These are phyloP conservation scores for Vesta saturnalis DNA, from an alignment of 2,888 invertebrate genomes.

Conservation along the genomic window DNA sequence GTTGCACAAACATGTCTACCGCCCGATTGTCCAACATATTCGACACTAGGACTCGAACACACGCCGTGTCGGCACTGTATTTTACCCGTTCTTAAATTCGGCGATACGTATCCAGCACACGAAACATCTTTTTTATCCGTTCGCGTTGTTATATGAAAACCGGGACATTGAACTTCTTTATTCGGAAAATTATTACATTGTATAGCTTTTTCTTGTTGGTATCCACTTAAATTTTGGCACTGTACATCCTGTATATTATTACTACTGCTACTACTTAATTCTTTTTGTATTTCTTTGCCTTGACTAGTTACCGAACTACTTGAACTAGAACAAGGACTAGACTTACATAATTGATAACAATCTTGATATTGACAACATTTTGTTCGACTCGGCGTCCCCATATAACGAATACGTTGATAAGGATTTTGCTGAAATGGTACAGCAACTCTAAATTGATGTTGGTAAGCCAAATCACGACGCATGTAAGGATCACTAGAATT, in stretches of 20 bases:
- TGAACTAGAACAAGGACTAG: conserved; percentile 65
- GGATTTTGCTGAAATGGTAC: conserved; percentile 61
- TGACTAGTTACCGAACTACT: conserved; percentile 64
- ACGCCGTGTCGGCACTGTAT: conserved; percentile 62
- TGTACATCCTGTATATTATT: conserved; percentile 54
- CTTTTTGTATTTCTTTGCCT: conserved; percentile 55
- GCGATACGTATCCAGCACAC: conserved; percentile 53
- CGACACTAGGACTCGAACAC: conserved; percentile 63
- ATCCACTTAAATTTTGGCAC: conserved; percentile 58
- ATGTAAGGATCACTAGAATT: conserved; percentile 67
- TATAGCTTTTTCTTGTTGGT: conserved; percentile 61
- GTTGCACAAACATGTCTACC: conserved; percentile 66
- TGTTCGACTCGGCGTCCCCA: conserved; percentile 57
- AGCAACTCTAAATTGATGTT: conserved; percentile 64
- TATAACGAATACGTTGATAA: conserved; percentile 57
- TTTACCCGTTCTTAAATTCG: conserved; percentile 49
- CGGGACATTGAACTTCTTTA: conserved; percentile 51
- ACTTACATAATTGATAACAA: conserved; percentile 56
- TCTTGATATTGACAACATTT: conserved; percentile 61
- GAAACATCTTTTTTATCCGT: conserved; percentile 49
- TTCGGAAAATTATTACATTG: conserved; percentile 55
- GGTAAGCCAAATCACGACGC: conserved; percentile 68
- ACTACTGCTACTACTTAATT: conserved; percentile 37
- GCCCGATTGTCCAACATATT: conserved; percentile 73
- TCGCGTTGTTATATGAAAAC: conserved; percentile 49